Evolutionary conservation across 2,113 vertebrate species (phyloP), one percentile per base, ranked within the genome.

Genomic region (Hemibagrus wyckioides): DNA sequence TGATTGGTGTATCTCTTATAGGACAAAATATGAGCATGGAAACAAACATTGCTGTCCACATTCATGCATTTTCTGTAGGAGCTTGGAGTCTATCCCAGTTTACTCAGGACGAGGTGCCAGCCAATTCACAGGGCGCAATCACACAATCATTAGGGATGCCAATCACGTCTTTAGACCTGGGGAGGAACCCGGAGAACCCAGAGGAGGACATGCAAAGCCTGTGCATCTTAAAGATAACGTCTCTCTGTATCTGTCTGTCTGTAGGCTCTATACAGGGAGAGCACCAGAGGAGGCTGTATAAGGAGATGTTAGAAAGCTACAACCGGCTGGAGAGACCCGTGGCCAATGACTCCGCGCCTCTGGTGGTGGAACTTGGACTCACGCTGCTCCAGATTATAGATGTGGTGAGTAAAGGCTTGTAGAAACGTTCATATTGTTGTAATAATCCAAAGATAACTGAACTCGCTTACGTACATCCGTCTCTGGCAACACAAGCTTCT

Each of bases 301-400:
- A 86, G 1, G 96, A 97, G n/a, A 92, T 97, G 79, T 90, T 98
- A 93, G 92, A 89, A 44, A 97, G 96, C 93, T 98, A 98, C 93
- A 97, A 94, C 90, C 94, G 94, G 2, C 92, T 98, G 85, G 97
- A 98, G 88, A 93, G 96, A 33, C 97, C 97, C 0, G 97, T 98
- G 7, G 86, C 94, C 54, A 98, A 98, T 3, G 97, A 98, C 86
- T 97, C 97, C 0, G 94, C 96, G 0, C 93, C 97, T 0, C 94
- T 98, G 0, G 88, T 97, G 52, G 97, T 97, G 0, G 96, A 97
- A 48, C 96, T 97, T 6, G 96, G 96, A 75, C 92, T 98, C 88
- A 97, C 97, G 0, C 92, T 98, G 91, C 94, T 97, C n/a, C 97
- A 98, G 88, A 98, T 98, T 90, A 97, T 97, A 52, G 97, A 98